Evolutionary conservation across 2,113 vertebrate species (phyloP).

Genomic region (Cottus gobio): DNA sequence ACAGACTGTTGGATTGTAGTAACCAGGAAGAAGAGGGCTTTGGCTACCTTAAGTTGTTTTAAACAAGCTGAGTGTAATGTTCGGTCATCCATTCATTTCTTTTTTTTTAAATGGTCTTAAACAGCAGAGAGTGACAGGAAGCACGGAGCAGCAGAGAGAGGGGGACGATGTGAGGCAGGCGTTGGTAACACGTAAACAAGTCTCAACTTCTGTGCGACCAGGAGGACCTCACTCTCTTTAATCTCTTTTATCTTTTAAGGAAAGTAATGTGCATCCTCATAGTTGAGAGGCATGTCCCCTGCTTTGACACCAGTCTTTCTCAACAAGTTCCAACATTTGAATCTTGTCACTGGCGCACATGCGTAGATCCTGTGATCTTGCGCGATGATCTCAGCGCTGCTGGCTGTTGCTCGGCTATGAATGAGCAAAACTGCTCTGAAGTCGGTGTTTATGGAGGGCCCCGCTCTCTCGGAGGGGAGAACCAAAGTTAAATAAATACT

Average conservation of each 20-base stretch:
- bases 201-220: not conserved
- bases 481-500: conserved; percentile 83
- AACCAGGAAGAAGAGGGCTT: not conserved
- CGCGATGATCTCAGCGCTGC: conserved; percentile 68
- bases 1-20: conserved; percentile 16
- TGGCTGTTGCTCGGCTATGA: conserved; percentile 58
- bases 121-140: conserved; percentile 36
- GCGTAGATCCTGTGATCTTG: conserved; percentile 32
- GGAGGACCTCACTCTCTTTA: not conserved
- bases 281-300: not conserved
- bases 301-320: not conserved
- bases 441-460: conserved; percentile 75
- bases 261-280: conserved; percentile 29
- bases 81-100: conserved; percentile 34
- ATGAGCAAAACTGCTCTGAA: conserved; percentile 64
- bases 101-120: not conserved
- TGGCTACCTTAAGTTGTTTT: conserved; percentile 18
- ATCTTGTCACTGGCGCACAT: conserved; percentile 2
- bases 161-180: conserved; percentile 5
- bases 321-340: conserved; percentile 1
- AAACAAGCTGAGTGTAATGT: conserved; percentile 18
- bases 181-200: not conserved
- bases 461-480: conserved; percentile 69
- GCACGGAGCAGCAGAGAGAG: not conserved
- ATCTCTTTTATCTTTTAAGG: conserved; percentile 11